These are phyloP conservation scores for Cichlasoma orientale DNA, from an alignment of 2,797 vertebrate species.

Conservation along the genomic window DNA sequence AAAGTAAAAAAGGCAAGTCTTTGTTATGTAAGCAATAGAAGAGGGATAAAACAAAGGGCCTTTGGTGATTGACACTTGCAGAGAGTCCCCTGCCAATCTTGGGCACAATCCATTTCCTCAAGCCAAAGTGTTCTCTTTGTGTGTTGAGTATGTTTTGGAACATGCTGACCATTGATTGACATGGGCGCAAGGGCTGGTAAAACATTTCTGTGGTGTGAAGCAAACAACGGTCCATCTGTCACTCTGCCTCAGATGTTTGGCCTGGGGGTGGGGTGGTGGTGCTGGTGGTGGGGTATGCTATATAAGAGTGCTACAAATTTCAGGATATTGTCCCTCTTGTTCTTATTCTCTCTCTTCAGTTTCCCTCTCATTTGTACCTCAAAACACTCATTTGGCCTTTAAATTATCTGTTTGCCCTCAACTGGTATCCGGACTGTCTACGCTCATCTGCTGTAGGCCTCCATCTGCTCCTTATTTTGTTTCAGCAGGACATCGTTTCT, in stretches of 20 bases:
- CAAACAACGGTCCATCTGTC: slow-evolving; percentile 82
- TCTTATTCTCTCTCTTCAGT: slow-evolving; percentile 56
- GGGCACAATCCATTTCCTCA: slow-evolving; percentile 78
- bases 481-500: background rate
- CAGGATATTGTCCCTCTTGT: slow-evolving; percentile 53
- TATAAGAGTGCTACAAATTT: slow-evolving; percentile 67
- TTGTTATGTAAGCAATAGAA: slow-evolving; percentile 45
- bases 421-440: background rate
- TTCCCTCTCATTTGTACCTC: background rate
- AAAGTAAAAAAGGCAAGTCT: slow-evolving; percentile 35
- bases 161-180: slow-evolving; percentile 86
- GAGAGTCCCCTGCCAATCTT: slow-evolving; percentile 73
- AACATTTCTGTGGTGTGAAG: slow-evolving; percentile 81
- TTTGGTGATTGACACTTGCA: slow-evolving; percentile 71
- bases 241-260: slow-evolving; percentile 78
- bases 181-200: slow-evolving; percentile 82
- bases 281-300: slow-evolving; percentile 50
- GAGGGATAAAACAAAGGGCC: slow-evolving; percentile 62
- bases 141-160: slow-evolving; percentile 86
- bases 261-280: slow-evolving; percentile 53
- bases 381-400: background rate
- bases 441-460: background rate
- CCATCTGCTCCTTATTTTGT: background rate
- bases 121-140: slow-evolving; percentile 85
- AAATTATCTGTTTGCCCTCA: slow-evolving; percentile 10